Base-by-base conservation (phyloP, 2,113 vertebrate genomes). In the Ageneiosus marmoratus region DNA sequence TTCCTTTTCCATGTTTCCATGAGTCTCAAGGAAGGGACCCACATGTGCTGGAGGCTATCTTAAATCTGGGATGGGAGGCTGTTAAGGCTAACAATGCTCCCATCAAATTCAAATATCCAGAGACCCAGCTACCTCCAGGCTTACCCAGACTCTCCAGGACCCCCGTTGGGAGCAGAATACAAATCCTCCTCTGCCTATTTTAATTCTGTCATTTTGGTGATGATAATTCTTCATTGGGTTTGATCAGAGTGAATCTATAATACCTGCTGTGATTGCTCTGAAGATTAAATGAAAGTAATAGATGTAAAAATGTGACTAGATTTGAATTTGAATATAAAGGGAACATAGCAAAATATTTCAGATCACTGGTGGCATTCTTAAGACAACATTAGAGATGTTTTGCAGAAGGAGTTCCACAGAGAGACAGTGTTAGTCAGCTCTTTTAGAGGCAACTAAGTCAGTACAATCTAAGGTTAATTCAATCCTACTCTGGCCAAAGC, bases 11-110 rank as follows among this genome's bases (percentile, higher is more conserved):
- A 91, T 80, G 24, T 85, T 34, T 84, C 85, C n/a, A 37, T 85
- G 74, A 76, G 44, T 50, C 63, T 51, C 69, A 80, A 77, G 74
- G 18, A 87, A 92, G 88, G 69, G 72, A 92, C 88, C 86, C 94
- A 91, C 95, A 96, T 96, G 95, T 96, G 96, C 96, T 93, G 89
- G 94, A 88, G 88, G 93, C 93, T 92, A 87, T 91, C 88, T 92
- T 91, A 93, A 96, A 93, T 96, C 96, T 95, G 95, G 94, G 92
- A 96, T 95, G 84, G 90, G 93, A 93, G 95, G 96, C 95, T 86
- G 88, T 93, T 93, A 91, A 13, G 90, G 90, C 89, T 96, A 97
- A 98, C 95, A 91, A 97, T 94, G 96, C 95, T 96, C 96, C 92
- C 89, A 96, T 97, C 95, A 97, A 95, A 96, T 94, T 94, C 93